Base-by-base conservation (phyloP, 2,888 invertebrate genomes). In the Ornithoptera priamus region DNA sequence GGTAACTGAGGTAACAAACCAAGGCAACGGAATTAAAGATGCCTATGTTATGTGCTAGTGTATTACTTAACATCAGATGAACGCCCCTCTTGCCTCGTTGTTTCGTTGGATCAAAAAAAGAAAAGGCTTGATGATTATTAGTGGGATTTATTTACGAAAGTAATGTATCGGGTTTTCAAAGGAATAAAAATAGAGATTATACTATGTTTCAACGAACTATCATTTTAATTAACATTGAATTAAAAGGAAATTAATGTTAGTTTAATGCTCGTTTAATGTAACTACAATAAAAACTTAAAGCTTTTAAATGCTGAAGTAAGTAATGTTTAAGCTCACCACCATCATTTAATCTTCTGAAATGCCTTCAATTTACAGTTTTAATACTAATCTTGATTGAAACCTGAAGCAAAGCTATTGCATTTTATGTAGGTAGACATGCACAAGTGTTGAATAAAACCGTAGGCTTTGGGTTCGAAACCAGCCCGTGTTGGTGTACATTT, bases 311-410 rank as follows among this genome's bases (percentile, higher is more conserved):
- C 50, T n/a, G 22, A 53, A 50, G 8, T 56, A 36, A 64, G 64
- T 46, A 36, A 56, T 56, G 56, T 56, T 18, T 56, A 56, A 64
- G 56, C 39, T n/a, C 61, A 8, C 18, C 61, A 53, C 53, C 56
- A 12, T 64, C 56, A 64, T 36, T 64, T 64, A 64, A 64, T 56
- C 56, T 56, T 12, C 20, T 64, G 56, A 64, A 64, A 57, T 64
- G 20, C 20, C 22, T 56, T 64, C 50, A 20, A 64, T 56, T 30
- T 39, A 64, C 20, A 39, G 17, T 5, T 18, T 57, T 57, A 39
- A 56, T 36, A 12, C 42, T 63, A 30, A 63, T 50, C 30, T 53
- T 56, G 36, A 63, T 56, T 56, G 36, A 36, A 63, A 56, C 30
- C 53, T 53, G 53, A 53, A 53, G 63, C 30, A 63, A 30, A 36